Conservation (phyloP, 2,797 vertebrate genomes). For the Echiichthys vipera region DNA sequence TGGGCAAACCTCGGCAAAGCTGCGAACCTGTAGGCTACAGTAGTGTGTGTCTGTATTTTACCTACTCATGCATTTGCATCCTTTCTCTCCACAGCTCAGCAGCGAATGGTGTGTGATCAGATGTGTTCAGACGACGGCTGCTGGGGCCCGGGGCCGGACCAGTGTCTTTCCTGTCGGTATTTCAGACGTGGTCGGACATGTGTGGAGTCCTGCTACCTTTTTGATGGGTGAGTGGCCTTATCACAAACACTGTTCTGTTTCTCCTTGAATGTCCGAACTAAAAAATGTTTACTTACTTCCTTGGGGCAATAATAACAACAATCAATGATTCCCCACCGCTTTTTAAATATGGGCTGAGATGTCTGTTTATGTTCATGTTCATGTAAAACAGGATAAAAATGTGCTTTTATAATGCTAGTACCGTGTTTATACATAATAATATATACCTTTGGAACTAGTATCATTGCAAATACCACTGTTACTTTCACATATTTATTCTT, state of each 20-base stretch:
- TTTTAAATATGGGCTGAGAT: too few relatives aligned
- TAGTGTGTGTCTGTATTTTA: background rate
- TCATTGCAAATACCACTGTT: too few relatives aligned
- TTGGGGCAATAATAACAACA: too few relatives aligned
- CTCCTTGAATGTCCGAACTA: too few relatives aligned
- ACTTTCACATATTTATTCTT: too few relatives aligned
- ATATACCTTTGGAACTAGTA: too few relatives aligned
- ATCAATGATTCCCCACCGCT: too few relatives aligned
- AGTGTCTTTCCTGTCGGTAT: conserved; percentile 93
- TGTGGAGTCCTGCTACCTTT: conserved; percentile 92
- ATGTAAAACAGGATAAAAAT: too few relatives aligned
- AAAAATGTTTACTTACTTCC: too few relatives aligned
- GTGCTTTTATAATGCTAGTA: too few relatives aligned
- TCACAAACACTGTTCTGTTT: background rate
- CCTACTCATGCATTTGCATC: rapidly evolving
- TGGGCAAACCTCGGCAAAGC: background rate
- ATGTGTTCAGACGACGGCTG: conserved; percentile 94
- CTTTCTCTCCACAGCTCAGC: conserved; percentile 84
- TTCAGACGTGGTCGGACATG: conserved; percentile 92
- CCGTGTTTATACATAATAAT: too few relatives aligned
- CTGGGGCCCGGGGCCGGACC: conserved; percentile 95
- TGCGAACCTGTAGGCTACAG: background rate
- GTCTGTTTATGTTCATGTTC: too few relatives aligned
- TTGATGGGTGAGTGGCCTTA: conserved; percentile 88
- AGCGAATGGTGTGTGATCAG: conserved; percentile 91